phyloP scores from a whole-genome alignment of 2,113 vertebrate species.

The Falcunculus frontatus region DNA sequence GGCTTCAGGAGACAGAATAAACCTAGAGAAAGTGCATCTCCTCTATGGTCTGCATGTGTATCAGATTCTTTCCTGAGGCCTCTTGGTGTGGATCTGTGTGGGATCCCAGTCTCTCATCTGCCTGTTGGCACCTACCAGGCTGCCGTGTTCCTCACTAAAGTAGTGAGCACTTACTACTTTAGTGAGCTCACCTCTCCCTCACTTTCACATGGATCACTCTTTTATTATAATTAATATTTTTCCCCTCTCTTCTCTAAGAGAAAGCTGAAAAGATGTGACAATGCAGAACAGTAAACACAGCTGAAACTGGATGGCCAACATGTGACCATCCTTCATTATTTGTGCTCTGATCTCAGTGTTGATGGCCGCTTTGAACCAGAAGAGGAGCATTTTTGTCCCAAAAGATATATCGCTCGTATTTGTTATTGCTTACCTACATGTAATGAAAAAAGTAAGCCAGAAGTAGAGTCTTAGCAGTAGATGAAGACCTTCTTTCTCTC shows the following conservation, averaged over 20 bases:
- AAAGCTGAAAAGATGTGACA: not conserved
- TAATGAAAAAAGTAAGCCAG: not conserved
- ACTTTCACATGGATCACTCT: not conserved
- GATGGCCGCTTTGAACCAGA: not conserved
- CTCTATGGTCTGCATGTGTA: not conserved
- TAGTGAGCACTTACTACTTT: fast-evolving
- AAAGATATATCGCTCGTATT: not conserved
- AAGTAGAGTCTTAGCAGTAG: not conserved
- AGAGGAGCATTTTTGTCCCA: not conserved
- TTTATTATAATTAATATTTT: not conserved
- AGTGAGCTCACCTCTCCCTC: not conserved
- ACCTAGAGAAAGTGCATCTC: not conserved
- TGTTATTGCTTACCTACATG: not conserved
- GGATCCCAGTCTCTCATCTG: not conserved
- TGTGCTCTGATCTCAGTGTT: not conserved
- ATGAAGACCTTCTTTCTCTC: not conserved
- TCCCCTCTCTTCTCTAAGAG: not conserved
- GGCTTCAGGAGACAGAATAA: not conserved
- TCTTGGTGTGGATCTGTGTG: not conserved
- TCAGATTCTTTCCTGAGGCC: not conserved
- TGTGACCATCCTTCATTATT: not conserved
- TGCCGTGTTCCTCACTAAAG: not conserved
- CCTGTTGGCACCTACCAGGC: not conserved
- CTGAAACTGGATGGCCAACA: not conserved
- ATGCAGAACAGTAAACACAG: not conserved